phyloP scores from a whole-genome alignment of 2,888 invertebrate species.

The Campoletis raptor region DNA sequence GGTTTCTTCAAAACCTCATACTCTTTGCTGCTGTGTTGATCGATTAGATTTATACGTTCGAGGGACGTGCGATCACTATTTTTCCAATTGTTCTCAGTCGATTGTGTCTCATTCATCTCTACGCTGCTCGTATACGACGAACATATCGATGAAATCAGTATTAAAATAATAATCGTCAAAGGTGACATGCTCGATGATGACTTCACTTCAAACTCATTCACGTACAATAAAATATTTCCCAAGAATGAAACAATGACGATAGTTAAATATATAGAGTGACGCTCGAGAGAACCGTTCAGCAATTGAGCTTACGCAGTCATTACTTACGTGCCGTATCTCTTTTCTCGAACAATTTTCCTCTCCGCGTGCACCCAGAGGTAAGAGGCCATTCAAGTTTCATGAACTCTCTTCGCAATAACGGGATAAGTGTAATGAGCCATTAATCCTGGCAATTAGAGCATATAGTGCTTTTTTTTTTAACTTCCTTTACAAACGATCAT shows the following conservation, averaged over 20 bases:
- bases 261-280: slow-evolving; percentile 13
- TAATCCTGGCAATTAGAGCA: slow-evolving; percentile 61
- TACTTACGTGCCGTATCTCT: slow-evolving; percentile 37
- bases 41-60: neutral
- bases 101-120: neutral
- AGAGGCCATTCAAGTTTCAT: slow-evolving; percentile 45
- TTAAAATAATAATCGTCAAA: slow-evolving; percentile 52
- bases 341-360: slow-evolving; percentile 34
- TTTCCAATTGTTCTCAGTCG: neutral
- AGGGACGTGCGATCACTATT: neutral
- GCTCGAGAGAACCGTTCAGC: slow-evolving; percentile 42
- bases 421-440: slow-evolving; percentile 53
- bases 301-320: slow-evolving; percentile 48
- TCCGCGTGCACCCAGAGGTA: slow-evolving; percentile 6
- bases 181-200: slow-evolving; percentile 49
- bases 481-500: neutral
- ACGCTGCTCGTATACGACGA: neutral
- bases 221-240: slow-evolving; percentile 5
- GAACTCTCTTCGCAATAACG: slow-evolving; percentile 18
- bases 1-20: neutral
- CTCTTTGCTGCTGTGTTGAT: neutral
- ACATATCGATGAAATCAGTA: slow-evolving; percentile 45
- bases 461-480: slow-evolving; percentile 34
- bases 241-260: slow-evolving; percentile 27
- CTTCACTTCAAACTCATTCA: slow-evolving; percentile 24